Evolutionary conservation across 92 coral and sea anemone species (phyloP), one percentile per base, ranked within the genome.

Genomic region (Metridium senile): DNA sequence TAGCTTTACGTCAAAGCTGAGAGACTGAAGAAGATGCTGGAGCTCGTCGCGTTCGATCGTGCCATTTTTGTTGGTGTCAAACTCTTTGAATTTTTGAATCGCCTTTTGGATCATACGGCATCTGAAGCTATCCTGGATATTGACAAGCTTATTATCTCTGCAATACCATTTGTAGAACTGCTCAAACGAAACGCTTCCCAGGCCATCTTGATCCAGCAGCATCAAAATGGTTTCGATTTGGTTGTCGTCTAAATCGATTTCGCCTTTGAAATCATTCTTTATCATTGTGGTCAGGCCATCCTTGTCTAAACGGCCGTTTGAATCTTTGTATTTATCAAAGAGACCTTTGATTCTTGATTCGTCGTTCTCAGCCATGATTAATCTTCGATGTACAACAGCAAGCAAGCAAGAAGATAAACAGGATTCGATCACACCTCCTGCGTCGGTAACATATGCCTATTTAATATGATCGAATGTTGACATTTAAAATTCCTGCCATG

Each of bases 181-280:
- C 2, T 92, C 93, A 63, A 85, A 89, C 16, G 91, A 76, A 11
- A 95, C 84, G 13, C 67, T 70, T 26, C 97, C 93, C 26, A 78
- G 77, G 31, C 97, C 99, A 77, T 95, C 99, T 81, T 88, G 78
- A 77, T 95, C 99, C 22, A 95, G 66, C 9, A 95, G 67, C 90
- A 95, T 58, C 54, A 78, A 71, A 62, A 79, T 86, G 1, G 93
- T 88, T 80, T 87, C 96, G 23, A 94, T 86, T 70, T 87, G 88
- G 1, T 95, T 84, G 0, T 73, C 80, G 1, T 82, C 72, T 74
- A 95, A 18, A 3, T 97, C 99, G 54, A 73, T 22, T 1, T 73
- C 78, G 0, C 58, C 78, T 16, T 73, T 58, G 67, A 73, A 25
- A 0, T 73, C 78, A 10, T 73, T 62, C 9, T 73, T n/a, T 10